Percentiles rank a stretch among this genome's conserved stretches.
These are phyloP conservation scores for Chironex yamaguchii DNA, from an alignment of 30 jellyfish, hydroid and myxozoan species.

Conservation along the genomic window DNA sequence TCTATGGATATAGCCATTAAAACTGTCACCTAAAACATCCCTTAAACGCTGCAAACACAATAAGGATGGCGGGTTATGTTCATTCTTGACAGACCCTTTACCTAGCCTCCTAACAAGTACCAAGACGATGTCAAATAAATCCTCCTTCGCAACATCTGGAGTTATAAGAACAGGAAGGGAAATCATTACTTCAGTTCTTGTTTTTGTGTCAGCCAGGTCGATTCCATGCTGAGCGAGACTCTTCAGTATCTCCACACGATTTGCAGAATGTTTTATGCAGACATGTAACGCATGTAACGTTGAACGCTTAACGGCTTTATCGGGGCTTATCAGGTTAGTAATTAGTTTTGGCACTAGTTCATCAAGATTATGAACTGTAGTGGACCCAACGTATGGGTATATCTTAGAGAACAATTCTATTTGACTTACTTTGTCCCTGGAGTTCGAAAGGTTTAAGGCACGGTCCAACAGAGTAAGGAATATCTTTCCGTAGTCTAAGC, in stretches of 20 bases:
- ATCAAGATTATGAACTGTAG: neutral
- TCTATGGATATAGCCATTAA: constrained; percentile 47
- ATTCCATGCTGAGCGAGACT: constrained; percentile 70
- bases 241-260: constrained; percentile 65
- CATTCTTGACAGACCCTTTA: constrained; percentile 66
- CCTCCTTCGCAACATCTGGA: constrained; percentile 81
- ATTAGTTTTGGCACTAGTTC: constrained; percentile 71
- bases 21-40: constrained; percentile 77
- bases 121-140: constrained; percentile 54
- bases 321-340: constrained; percentile 65
- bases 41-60: constrained; percentile 78
- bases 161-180: constrained; percentile 88
- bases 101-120: constrained; percentile 71
- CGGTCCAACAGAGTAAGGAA: neutral
- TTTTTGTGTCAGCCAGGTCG: constrained; percentile 47
- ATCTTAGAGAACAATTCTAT: neutral
- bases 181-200: constrained; percentile 82
- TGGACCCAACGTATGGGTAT: neutral
- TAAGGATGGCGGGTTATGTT: constrained; percentile 79
- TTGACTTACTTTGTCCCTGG: neutral
- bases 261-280: constrained; percentile 68
- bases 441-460: neutral
- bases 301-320: constrained; percentile 74
- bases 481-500: neutral
- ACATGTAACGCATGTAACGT: constrained; percentile 86